Evolutionary conservation across 2,888 invertebrate genomes (phyloP).

Genomic region (Cephus rjabovi): DNA sequence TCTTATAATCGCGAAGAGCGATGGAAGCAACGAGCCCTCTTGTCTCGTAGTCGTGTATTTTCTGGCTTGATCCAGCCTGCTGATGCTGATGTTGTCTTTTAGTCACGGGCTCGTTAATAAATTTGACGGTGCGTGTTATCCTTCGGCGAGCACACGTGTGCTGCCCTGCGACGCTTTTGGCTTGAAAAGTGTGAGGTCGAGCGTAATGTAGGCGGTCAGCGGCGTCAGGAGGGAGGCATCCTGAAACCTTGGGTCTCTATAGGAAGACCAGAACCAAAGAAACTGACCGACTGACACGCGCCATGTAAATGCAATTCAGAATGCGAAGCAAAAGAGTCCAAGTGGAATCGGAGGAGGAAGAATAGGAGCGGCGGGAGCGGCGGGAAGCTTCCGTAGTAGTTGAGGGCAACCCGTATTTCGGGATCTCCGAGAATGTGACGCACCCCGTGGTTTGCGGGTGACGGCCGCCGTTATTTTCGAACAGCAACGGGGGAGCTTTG

Average conservation of each 20-base stretch:
- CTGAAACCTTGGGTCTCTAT: no score
- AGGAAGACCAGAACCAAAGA: no score
- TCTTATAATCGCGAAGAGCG: neutral
- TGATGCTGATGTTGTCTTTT: slow-evolving; percentile 9
- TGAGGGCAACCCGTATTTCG: slow-evolving; percentile 36
- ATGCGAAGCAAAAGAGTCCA: no score
- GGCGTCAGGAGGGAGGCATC: no score
- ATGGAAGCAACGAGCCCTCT: neutral
- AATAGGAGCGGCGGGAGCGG: no score
- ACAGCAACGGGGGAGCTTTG: slow-evolving; percentile 16
- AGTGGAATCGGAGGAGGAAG: no score
- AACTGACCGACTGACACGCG: no score
- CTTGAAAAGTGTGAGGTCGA: no score
- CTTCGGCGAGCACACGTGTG: slow-evolving; percentile 1
- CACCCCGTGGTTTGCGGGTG: slow-evolving; percentile 19
- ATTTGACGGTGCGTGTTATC: slow-evolving; percentile 12
- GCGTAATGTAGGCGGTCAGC: no score
- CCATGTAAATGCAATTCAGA: no score
- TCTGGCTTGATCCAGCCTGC: slow-evolving; percentile 1
- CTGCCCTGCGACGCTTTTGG: no score
- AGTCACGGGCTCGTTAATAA: slow-evolving; percentile 15
- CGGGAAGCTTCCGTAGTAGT: no score
- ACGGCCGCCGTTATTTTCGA: slow-evolving; percentile 11
- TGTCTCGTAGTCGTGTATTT: neutral
- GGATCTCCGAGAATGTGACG: slow-evolving; percentile 46